Evolutionary conservation across 1,140 invertebrate species (phyloP).

Genomic region (Whitmania pigra): DNA sequence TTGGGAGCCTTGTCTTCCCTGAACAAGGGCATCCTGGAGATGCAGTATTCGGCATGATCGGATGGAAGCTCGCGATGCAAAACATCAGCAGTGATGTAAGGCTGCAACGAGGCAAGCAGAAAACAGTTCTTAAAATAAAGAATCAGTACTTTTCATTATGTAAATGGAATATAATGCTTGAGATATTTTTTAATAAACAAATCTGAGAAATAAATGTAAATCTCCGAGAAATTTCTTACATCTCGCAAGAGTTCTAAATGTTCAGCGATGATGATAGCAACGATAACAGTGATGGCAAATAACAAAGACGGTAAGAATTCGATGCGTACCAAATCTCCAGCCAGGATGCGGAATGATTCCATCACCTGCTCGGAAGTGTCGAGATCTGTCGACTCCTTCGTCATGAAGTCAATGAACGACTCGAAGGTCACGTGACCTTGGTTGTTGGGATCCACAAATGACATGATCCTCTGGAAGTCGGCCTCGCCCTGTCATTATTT

Average conservation of each 20-base stretch:
- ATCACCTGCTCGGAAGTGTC: slow-evolving; percentile 72
- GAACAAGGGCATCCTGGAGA: slow-evolving; percentile 91
- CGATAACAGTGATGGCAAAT: too few relatives aligned
- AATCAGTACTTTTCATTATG: too few relatives aligned
- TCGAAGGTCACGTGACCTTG: slow-evolving; percentile 94
- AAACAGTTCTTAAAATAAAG: too few relatives aligned
- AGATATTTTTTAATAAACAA: too few relatives aligned
- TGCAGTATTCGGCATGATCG: slow-evolving; percentile 97
- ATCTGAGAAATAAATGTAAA: too few relatives aligned
- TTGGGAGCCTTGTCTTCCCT: slow-evolving; percentile 52
- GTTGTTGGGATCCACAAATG: slow-evolving; percentile 78
- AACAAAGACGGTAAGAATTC: background rate
- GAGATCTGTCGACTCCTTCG: slow-evolving; percentile 86
- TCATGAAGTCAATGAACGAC: slow-evolving; percentile 99
- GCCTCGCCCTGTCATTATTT: background rate
- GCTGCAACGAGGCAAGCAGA: slow-evolving; percentile 48
- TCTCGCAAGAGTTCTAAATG: too few relatives aligned
- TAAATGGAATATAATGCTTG: too few relatives aligned
- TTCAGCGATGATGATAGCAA: too few relatives aligned
- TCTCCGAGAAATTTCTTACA: too few relatives aligned
- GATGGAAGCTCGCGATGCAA: slow-evolving; percentile 88
- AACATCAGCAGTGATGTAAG: slow-evolving; percentile 92
- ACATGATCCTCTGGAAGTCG: slow-evolving; percentile 16
- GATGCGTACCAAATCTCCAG: slow-evolving; percentile 78
- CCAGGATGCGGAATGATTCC: slow-evolving; percentile 97